Evolutionary conservation across 1,140 invertebrate species (phyloP).

Genomic region (Andrena cerasifolii): DNA sequence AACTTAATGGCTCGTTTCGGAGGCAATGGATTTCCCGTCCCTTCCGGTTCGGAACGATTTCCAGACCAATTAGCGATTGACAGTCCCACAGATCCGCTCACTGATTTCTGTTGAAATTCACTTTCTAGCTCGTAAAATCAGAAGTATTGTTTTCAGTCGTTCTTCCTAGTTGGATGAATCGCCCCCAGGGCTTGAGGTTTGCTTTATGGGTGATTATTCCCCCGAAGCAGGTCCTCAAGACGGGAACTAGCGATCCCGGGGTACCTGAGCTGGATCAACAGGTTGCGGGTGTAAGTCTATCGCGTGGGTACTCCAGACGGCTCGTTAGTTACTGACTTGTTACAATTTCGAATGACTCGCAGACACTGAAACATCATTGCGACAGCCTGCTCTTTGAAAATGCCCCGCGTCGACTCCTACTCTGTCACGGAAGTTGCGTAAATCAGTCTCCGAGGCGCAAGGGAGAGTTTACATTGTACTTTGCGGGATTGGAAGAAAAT

Average conservation of each 20-base stretch:
- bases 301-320: no score
- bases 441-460: background rate
- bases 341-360: no score
- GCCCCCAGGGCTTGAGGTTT: no score
- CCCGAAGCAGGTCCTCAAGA: no score
- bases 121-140: conserved; percentile 81
- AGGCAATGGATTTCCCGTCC: conserved; percentile 21
- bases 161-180: conserved; percentile 72
- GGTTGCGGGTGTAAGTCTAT: no score
- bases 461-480: background rate
- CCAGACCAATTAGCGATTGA: conserved; percentile 5
- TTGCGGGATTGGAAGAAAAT: conserved; percentile 28
- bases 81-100: conserved; percentile 55
- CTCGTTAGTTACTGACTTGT: no score
- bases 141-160: conserved; percentile 38
- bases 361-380: background rate
- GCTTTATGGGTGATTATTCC: no score
- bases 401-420: no score
- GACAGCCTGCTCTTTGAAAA: conserved; percentile 3
- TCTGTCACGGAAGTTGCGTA: background rate
- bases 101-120: conserved; percentile 76
- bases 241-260: no score
- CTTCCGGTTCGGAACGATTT: conserved; percentile 16
- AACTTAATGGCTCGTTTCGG: conserved; percentile 43
- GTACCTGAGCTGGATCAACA: no score